Evolutionary conservation across 2,797 vertebrate genomes (phyloP), one percentile per base, ranked within the genome.

Genomic region (Gorsachius magnificus): DNA sequence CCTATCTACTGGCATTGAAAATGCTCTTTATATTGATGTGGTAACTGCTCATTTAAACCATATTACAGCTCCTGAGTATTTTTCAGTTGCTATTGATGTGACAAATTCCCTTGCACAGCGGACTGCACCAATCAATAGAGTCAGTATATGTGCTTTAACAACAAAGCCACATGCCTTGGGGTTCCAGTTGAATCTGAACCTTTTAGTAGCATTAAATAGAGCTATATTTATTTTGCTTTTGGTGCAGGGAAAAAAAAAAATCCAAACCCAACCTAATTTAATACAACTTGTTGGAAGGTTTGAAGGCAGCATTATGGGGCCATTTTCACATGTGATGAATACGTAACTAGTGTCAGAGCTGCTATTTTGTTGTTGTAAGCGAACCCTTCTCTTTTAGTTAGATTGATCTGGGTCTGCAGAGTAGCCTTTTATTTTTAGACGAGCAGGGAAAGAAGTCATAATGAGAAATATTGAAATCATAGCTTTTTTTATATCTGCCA

Each of bases 181-280:
- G 93, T 97, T 94, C 94, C 96, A 97, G 96, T 85, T 97, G 97
- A 97, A 97, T 97, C 88, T 75, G 91, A 98, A 96, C 93, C 51
- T 97, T 97, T 98, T 97, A 96, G 95, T 57, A 97, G 76, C 91
- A 95, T 97, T 98, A 97, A 98, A 98, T 97, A 98, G 98, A 98
- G 92, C 94, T 94, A 91, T 98, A 98, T 97, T 98, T 98, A 97
- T 97, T 98, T 98, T 97, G 90, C 97, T 97, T 98, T 98, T 95
- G 95, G 97, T 97, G 91, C 80, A 95, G 96, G 95, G 86, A 92
- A 89, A 90, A 92, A 89, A 90, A 92, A 95, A 85, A 60, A 60
- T 54, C 61, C 6, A 0, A 78, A 85, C 36, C 33, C 81, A 90
- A 87, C 83, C 81, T 98, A 97, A 98, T 98, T 96, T 96, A 97